Base-by-base conservation (phyloP, 2,113 vertebrate genomes). In the Albula glossodonta region DNA sequence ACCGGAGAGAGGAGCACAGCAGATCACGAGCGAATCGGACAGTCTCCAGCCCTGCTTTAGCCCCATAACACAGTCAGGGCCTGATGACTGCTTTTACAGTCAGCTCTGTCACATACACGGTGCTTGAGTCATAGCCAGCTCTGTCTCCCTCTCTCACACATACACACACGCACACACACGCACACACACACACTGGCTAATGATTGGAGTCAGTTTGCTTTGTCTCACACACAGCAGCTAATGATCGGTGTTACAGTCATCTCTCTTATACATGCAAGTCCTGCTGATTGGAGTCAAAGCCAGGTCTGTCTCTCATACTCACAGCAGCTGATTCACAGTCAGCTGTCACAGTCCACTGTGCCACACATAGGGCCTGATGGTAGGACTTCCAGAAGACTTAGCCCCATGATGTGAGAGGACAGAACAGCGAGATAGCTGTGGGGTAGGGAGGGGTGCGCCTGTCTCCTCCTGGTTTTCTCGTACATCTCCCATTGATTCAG, bases 401-500 rank as follows among this genome's bases (percentile, higher is more conserved):
- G 53, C 53, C 12, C 53, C 53, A 12, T 56, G 94, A 94, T 93
- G 93, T 94, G 93, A 83, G 1, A 11, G 2, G 93, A 89, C 49
- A 41, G 4, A 3, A 83, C n/a, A 17, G 4, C 2, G 56, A 63
- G 56, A 15, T 50, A 19, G 31, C 5, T 82, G 85, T 93, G 88
- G 87, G 87, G 86, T 90, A 0, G 87, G 86, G n/a, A 74, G 70
- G 70, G 70, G 70, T n/a, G 70, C 22, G 9, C 2, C 83, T 19
- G 10, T 56, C 4, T 78, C 41, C 25, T 84, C 48, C 50, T 90
- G 88, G 92, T 93, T 94, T 94, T 92, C 95, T 97, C 96, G 94
- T 96, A 94, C 93, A 92, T 90, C 91, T 93, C 89, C 91, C 94
- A 97, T 97, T 96, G 96, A 97, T 97, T 95, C 92, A 87, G 77